Conservation (phyloP, 2,113 vertebrate species). For the Phylloscopus whistleri region DNA sequence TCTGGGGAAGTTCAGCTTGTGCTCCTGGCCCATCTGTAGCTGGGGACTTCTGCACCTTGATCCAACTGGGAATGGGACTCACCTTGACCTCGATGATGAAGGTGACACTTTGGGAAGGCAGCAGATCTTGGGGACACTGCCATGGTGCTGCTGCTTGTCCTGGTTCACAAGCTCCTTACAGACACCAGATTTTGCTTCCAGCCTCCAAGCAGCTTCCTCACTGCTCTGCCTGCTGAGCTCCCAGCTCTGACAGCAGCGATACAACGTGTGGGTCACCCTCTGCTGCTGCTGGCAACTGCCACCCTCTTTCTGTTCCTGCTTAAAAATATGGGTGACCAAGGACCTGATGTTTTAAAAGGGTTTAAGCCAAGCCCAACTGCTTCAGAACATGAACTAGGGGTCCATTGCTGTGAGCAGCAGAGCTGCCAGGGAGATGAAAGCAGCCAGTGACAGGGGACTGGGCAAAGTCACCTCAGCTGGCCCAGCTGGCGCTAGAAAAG, state of each 20-base stretch:
- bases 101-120: neutral
- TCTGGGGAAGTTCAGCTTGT: neutral
- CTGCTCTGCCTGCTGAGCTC: neutral
- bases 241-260: accelerated
- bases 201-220: neutral
- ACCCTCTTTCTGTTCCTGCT: neutral
- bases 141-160: neutral
- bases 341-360: neutral
- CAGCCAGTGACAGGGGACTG: neutral
- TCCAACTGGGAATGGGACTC: neutral
- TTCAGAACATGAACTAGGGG: neutral
- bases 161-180: neutral
- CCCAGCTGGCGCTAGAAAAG: neutral
- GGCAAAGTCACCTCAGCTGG: neutral
- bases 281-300: neutral
- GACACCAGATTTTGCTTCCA: neutral
- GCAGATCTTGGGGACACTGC: neutral
- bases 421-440: neutral
- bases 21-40: neutral
- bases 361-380: neutral
- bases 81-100: accelerated
- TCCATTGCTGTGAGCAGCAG: neutral
- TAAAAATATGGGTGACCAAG: neutral
- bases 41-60: neutral
- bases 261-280: accelerated